Base-by-base conservation (phyloP, 2,797 vertebrate genomes). In the Crocidura indochinensis region DNA sequence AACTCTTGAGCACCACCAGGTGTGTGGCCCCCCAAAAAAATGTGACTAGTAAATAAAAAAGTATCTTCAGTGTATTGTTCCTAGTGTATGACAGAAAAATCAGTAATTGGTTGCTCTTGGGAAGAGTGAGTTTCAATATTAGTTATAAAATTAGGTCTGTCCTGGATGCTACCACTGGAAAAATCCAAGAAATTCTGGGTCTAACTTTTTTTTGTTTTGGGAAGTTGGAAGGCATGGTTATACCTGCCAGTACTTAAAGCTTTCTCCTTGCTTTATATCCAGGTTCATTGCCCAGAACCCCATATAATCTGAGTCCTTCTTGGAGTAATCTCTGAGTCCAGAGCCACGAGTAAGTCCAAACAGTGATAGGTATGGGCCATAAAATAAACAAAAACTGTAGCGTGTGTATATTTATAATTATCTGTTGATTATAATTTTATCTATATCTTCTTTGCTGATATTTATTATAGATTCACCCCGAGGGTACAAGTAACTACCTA, bases 361-460 rank as follows among this genome's bases (percentile, higher is more conserved):
- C 38, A 38, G 2, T 38, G 38, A 5, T 38, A 38, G 38, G 38
- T 38, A 38, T 38, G 5, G 38, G 38, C 38, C 38, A 38, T 38
- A 38, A 38, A 38, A 38, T 38, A 38, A 38, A 38, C 38, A 38
- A 38, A 38, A 79, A 84, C 17, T 22, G 19, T 8, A 11, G 19
- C 31, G 46, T 74, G 75, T 38, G 9, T 38, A 27, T 88, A 81
- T 71, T 71, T 88, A 73, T 10, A 83, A 91, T 90, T 71, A 69
- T 73, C 87, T 87, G 26, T 81, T 71, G 53, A 51, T 22, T 81
- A 2, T 69, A 11, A 67, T 2, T 78, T 19, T 4, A 84, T 17
- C 85, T 68, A 92, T 4, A 73, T 5, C 67, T 74, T 87, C 68
- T 77, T 12, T 60, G 20, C 68, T 62, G 80, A 68, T 17, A 65